Evolutionary conservation across 2,113 vertebrate species (phyloP).

Genomic region (Leptocoma aspasia): DNA sequence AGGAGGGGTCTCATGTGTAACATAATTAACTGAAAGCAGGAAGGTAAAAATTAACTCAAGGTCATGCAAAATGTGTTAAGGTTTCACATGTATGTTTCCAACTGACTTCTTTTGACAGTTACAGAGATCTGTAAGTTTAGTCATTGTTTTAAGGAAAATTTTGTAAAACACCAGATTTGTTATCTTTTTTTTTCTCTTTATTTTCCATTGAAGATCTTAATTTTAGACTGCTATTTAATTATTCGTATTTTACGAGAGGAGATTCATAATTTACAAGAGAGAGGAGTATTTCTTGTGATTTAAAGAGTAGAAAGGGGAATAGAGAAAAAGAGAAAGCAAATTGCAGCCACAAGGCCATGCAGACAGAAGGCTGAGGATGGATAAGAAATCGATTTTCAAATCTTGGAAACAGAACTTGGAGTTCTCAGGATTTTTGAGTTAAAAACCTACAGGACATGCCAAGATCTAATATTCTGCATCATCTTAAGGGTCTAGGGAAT

Average conservation of each 20-base stretch:
- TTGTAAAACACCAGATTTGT: neutral
- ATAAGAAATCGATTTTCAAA: neutral
- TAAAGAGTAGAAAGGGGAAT: neutral
- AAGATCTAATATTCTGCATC: neutral
- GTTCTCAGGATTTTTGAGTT: neutral
- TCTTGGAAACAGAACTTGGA: neutral
- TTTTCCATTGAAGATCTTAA: neutral
- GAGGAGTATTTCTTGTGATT: neutral
- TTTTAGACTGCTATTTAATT: neutral
- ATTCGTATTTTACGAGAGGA: neutral
- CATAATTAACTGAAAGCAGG: conserved; percentile 11
- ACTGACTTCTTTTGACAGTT: neutral
- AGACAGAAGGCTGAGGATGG: neutral
- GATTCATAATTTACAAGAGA: neutral
- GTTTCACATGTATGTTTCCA: neutral
- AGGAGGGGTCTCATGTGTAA: neutral
- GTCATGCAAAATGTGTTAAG: neutral
- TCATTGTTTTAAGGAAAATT: neutral
- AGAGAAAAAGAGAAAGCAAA: neutral
- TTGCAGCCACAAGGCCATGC: neutral
- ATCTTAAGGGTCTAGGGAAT: neutral
- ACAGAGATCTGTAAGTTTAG: neutral
- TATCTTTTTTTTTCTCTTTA: neutral
- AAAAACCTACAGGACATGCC: neutral
- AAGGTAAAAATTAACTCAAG: conserved; percentile 10